Conservation (phyloP, 1,140 invertebrate species). For the Zeugodacus cucurbitae region DNA sequence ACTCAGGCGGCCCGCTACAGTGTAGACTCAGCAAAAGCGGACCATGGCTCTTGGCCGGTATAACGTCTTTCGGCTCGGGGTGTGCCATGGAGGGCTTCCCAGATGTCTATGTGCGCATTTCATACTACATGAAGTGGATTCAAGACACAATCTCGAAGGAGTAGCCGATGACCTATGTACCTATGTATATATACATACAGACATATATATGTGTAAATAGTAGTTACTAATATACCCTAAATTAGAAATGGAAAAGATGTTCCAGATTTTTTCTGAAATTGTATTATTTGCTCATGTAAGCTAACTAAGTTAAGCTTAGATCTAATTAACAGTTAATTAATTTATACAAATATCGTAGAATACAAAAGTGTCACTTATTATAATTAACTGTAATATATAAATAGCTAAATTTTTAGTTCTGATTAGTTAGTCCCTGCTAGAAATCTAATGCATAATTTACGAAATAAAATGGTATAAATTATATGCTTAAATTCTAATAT, state of each 20-base stretch:
- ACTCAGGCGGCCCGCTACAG: constrained; percentile 87
- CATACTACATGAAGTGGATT: constrained; percentile 89
- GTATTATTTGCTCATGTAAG: neutral
- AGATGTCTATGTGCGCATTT: constrained; percentile 87
- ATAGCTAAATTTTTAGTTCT: neutral
- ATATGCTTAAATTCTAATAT: constrained; percentile 54
- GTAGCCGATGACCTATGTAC: neutral
- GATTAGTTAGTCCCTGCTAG: neutral
- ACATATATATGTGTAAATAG: neutral
- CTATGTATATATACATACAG: neutral
- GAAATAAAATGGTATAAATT: neutral
- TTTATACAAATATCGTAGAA: neutral
- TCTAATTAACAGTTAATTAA: neutral
- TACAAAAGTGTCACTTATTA: neutral
- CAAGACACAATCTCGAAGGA: constrained; percentile 67
- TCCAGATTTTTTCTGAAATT: neutral
- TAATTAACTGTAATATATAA: neutral
- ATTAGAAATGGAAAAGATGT: neutral
- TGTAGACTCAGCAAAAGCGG: constrained; percentile 77
- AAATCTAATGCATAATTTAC: neutral
- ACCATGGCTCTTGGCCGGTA: constrained; percentile 86
- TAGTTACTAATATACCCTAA: neutral
- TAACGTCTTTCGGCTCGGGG: constrained; percentile 90
- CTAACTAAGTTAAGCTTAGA: neutral
- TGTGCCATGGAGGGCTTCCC: constrained; percentile 86